Conservation (phyloP, 2,113 vertebrate genomes). For the Struthio camelus region DNA sequence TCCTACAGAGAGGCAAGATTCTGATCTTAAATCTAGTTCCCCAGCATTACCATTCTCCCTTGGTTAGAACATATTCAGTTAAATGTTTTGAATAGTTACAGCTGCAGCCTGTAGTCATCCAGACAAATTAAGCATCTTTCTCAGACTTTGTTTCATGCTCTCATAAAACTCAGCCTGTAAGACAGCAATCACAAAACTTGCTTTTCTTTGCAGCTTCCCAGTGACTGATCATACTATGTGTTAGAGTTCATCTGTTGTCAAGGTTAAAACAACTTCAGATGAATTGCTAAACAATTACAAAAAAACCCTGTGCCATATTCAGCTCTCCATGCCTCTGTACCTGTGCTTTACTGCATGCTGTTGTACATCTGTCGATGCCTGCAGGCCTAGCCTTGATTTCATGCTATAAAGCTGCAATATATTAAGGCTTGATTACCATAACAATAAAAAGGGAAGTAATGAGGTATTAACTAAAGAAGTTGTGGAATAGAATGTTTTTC, state of each 20-base stretch:
- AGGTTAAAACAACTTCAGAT: slow-evolving; percentile 77
- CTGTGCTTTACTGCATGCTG: slow-evolving; percentile 75
- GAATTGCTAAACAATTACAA: slow-evolving; percentile 69
- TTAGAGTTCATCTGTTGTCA: slow-evolving; percentile 69
- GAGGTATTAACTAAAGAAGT: slow-evolving; percentile 63
- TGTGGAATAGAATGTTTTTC: slow-evolving; percentile 56
- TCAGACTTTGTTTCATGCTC: neutral
- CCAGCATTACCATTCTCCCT: neutral
- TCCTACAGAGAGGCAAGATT: neutral
- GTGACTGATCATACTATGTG: neutral
- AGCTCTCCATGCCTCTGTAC: slow-evolving; percentile 41
- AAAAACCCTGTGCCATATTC: slow-evolving; percentile 41
- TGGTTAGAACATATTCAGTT: neutral
- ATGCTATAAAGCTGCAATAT: slow-evolving; percentile 50
- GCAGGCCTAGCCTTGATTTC: slow-evolving; percentile 68
- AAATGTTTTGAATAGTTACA: neutral
- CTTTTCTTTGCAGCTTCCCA: neutral
- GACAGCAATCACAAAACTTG: neutral
- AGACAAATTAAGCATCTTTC: neutral
- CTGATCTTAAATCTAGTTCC: neutral
- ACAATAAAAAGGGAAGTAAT: slow-evolving; percentile 69
- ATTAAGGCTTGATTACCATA: slow-evolving; percentile 71
- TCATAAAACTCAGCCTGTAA: neutral
- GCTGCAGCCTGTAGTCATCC: neutral
- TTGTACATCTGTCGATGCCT: slow-evolving; percentile 77